phyloP scores from a whole-genome alignment of 1,140 invertebrate genomes.

The Medauroidea extradentata region DNA sequence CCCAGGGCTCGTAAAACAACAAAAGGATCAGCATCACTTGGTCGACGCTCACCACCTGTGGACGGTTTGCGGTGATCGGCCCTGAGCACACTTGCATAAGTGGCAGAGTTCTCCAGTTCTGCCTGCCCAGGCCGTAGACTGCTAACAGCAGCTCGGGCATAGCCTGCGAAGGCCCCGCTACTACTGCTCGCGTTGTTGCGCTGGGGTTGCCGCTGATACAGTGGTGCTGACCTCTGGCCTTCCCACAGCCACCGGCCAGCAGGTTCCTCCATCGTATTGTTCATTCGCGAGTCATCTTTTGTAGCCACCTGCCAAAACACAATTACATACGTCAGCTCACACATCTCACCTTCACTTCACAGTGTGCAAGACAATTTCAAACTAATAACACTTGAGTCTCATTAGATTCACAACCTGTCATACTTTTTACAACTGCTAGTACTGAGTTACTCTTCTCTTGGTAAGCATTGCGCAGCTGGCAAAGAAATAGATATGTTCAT shows the following conservation, averaged over 20 bases:
- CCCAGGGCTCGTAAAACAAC: constrained; percentile 20
- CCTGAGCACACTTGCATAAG: constrained; percentile 9
- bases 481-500: too few species aligned
- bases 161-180: constrained; percentile 32
- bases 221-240: constrained; percentile 39
- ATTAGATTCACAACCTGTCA: too few species aligned
- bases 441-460: too few species aligned
- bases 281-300: neutral
- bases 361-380: too few species aligned
- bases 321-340: neutral
- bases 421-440: too few species aligned
- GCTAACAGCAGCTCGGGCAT: constrained; percentile 29
- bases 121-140: neutral
- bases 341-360: neutral
- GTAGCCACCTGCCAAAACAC: neutral
- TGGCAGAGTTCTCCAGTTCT: neutral
- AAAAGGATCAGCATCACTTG: constrained; percentile 29
- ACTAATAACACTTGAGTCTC: too few species aligned
- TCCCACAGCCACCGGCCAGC: constrained; percentile 22
- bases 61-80: neutral
- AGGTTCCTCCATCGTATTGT: constrained; percentile 13
- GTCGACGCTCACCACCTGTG: neutral
- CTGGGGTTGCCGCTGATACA: constrained; percentile 45
- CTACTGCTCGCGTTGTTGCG: constrained; percentile 22
- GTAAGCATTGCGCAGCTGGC: too few species aligned